phyloP scores from a whole-genome alignment of 2,888 invertebrate genomes.

The Idaea aversata region DNA sequence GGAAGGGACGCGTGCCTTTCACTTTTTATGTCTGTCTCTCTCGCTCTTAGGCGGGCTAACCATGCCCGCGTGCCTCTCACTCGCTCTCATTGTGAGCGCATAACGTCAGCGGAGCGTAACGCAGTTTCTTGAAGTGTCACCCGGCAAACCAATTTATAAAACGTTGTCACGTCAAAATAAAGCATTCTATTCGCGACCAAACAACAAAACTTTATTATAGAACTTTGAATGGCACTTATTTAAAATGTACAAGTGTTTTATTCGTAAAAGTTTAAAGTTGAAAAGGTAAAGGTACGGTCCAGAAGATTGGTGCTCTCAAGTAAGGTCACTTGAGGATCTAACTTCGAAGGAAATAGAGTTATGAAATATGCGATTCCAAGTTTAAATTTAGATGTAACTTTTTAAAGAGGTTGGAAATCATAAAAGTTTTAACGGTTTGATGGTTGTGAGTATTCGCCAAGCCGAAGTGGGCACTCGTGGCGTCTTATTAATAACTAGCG shows the following conservation, averaged over 20 bases:
- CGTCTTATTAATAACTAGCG: background rate
- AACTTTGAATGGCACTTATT: background rate
- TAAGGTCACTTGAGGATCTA: background rate
- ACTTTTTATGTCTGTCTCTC: too few relatives aligned
- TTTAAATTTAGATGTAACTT: background rate
- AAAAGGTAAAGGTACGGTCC: slow-evolving; percentile 1
- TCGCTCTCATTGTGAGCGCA: too few relatives aligned
- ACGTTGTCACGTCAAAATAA: background rate
- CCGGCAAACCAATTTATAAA: too few relatives aligned
- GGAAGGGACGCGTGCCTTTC: too few relatives aligned
- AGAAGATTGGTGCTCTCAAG: background rate
- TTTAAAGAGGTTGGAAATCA: background rate
- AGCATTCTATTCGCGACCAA: background rate
- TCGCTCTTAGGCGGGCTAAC: too few relatives aligned
- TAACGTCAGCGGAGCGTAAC: too few relatives aligned
- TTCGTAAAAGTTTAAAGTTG: background rate
- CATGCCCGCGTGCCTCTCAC: too few relatives aligned
- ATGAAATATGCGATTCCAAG: background rate
- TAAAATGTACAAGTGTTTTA: background rate
- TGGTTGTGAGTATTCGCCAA: background rate
- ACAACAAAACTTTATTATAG: background rate
- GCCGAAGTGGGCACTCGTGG: background rate
- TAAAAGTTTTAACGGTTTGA: background rate
- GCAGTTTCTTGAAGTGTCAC: too few relatives aligned
- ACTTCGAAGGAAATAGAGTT: background rate